phyloP scores from a whole-genome alignment of 2,888 invertebrate species.

The Dinocampus coccinellae region DNA sequence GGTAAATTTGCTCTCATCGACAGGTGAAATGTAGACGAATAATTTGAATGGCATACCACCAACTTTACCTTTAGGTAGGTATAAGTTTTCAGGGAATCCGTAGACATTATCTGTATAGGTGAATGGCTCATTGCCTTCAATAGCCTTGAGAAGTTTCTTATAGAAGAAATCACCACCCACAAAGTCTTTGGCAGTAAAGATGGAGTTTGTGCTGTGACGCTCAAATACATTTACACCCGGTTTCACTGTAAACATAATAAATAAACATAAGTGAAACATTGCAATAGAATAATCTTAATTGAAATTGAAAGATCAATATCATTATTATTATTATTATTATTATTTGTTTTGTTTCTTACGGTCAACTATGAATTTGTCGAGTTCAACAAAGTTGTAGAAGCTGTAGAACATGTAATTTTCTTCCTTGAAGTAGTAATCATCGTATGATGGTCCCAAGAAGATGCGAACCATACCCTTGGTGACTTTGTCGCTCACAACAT shows the following conservation, averaged over 20 bases:
- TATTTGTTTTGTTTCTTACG: constrained; percentile 72
- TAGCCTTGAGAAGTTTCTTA: constrained; percentile 58
- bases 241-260: constrained; percentile 55
- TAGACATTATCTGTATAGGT: constrained; percentile 56
- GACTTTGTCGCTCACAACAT: constrained; percentile 74
- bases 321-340: too few relatives aligned
- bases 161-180: constrained; percentile 56
- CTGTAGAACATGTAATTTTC: constrained; percentile 52
- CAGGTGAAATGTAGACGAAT: constrained; percentile 74
- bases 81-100: constrained; percentile 73
- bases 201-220: constrained; percentile 57
- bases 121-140: constrained; percentile 62
- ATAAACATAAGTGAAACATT: background rate
- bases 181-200: constrained; percentile 54
- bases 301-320: too few relatives aligned
- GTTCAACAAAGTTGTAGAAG: constrained; percentile 74
- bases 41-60: constrained; percentile 77
- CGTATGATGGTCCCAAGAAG: constrained; percentile 80
- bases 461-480: constrained; percentile 75
- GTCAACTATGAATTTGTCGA: constrained; percentile 73
- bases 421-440: constrained; percentile 70
- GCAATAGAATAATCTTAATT: too few relatives aligned
- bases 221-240: constrained; percentile 61
- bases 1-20: constrained; percentile 70
- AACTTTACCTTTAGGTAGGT: constrained; percentile 76